Evolutionary conservation across 2,797 vertebrate species (phyloP).

Genomic region (Tadarida brasiliensis): DNA sequence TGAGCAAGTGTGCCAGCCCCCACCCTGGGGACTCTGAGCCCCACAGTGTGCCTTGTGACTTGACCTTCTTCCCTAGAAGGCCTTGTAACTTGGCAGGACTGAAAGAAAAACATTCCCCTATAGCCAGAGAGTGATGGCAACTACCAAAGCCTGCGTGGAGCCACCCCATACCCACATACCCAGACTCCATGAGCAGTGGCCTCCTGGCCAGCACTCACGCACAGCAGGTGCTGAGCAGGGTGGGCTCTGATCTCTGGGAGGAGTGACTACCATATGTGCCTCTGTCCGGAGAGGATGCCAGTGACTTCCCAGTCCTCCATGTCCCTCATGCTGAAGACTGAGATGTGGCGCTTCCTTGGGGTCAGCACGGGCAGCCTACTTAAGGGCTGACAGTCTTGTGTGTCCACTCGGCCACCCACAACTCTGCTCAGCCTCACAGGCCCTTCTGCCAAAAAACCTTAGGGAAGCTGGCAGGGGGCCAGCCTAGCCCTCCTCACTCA

Average conservation of each 20-base stretch:
- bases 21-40: neutral
- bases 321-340: neutral
- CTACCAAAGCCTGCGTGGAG: neutral
- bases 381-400: neutral
- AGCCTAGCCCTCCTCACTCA: neutral
- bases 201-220: neutral
- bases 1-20: neutral
- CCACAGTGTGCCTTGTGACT: neutral
- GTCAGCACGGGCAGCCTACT: neutral
- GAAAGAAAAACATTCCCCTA: neutral
- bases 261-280: neutral
- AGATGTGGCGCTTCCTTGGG: neutral
- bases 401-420: neutral
- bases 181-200: neutral
- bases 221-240: neutral
- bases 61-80: neutral
- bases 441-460: neutral
- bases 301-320: neutral
- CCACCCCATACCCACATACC: neutral
- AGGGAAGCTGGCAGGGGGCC: neutral
- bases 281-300: neutral
- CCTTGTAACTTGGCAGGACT: neutral
- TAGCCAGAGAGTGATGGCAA: neutral
- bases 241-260: neutral
- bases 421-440: neutral